Base-by-base conservation (phyloP, 2,797 vertebrate species). In the Neoniphon sammara region DNA sequence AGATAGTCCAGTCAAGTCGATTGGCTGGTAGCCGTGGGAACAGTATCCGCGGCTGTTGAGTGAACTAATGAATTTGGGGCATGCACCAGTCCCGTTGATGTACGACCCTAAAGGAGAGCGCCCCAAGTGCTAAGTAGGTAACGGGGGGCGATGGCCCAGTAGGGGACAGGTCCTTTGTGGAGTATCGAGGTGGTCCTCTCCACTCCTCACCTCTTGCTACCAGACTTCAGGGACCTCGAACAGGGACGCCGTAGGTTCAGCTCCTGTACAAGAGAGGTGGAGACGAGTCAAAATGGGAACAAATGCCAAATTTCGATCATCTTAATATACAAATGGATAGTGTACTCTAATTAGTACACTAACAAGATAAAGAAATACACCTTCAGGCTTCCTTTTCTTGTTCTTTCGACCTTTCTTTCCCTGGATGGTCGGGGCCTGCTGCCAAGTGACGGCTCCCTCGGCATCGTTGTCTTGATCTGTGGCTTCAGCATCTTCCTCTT, bases 351-450 rank as follows among this genome's bases (percentile, higher is more conserved):
- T 27, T 20, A 1, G 8, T 6, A 50, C 30, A 56, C 23, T 23
- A 30, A 20, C 3, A 30, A 30, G 10, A 23, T n/a, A n/a, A n/a
- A n/a, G n/a, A n/a, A 42, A 77, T 82, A 5, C 66, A 94, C 93
- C 93, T 67, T 94, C 80, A 50, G 91, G 90, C 86, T 96, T 97
- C 83, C 94, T 93, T 70, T 94, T 96, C 91, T 95, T 96, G 84
- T 90, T 84, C 87, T 93, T 96, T 70, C 93, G 95, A 77, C 88
- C 85, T 85, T 92, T 95, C 76, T 86, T 90, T 64, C 94, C 92
- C 20, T 91, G 85, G 63, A 84, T 72, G 2, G 75, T 46, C 0
- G 94, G 86, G 47, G 91, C 81, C 42, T 90, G 90, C 71, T 91
- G 91, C 89, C 94, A 93, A 34, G 90, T 83, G 11, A 88, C 73